Conservation (phyloP, 1,140 invertebrate genomes). For the Berghia stephanieae region DNA sequence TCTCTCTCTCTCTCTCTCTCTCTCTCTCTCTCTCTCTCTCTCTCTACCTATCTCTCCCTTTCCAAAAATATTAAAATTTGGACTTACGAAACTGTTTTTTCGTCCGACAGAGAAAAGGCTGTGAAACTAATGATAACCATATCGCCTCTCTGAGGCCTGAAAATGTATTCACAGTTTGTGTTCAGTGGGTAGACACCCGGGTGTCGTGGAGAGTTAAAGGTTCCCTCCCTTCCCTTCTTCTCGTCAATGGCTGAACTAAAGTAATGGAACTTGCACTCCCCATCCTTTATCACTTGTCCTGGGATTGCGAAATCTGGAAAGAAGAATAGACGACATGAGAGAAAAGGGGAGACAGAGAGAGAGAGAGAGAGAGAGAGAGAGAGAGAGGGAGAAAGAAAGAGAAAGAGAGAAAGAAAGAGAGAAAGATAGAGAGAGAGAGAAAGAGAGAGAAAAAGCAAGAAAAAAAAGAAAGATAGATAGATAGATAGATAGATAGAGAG, state of each 20-base stretch:
- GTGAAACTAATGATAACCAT: slow-evolving; percentile 48
- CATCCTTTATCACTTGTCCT: slow-evolving; percentile 83
- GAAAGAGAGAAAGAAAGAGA: neutral
- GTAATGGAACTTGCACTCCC: slow-evolving; percentile 86
- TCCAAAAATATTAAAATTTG: too few relatives aligned
- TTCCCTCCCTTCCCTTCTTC: slow-evolving; percentile 85
- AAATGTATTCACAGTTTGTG: slow-evolving; percentile 91
- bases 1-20: neutral
- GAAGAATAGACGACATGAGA: slow-evolving; percentile 23
- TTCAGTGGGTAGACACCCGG: slow-evolving; percentile 94
- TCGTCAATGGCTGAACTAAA: too few relatives aligned
- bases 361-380: neutral
- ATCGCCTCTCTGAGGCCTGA: slow-evolving; percentile 65
- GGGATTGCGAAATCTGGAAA: slow-evolving; percentile 77
- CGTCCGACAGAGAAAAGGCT: slow-evolving; percentile 41
- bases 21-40: neutral
- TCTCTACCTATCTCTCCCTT: neutral
- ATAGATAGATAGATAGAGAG: neutral
- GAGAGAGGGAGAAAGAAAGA: neutral
- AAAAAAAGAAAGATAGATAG: neutral
- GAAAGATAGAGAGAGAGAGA: too few relatives aligned
- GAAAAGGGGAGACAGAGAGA: too few relatives aligned
- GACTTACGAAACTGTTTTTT: too few relatives aligned
- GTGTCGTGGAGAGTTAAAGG: slow-evolving; percentile 95
- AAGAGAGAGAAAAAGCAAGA: too few relatives aligned